phyloP scores from a whole-genome alignment of 2,797 vertebrate species.

The Paramormyrops hopkinsi region DNA sequence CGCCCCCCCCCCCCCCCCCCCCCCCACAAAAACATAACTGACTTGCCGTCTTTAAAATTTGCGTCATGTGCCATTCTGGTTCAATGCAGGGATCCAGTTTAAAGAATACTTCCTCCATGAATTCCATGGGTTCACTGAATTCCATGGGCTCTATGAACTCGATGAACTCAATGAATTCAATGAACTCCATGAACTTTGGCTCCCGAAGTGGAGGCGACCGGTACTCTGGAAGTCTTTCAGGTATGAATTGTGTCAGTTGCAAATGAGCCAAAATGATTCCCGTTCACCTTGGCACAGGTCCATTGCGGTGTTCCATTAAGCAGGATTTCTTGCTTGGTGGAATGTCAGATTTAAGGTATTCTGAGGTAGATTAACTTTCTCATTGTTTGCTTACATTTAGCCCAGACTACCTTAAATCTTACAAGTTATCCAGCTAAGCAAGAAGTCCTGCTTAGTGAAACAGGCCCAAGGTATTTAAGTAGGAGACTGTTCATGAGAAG shows the following conservation, averaged over 20 bases:
- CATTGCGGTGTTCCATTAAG: not conserved
- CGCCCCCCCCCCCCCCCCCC: not conserved
- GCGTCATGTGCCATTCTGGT: conserved; percentile 21
- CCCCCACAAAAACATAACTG: not conserved
- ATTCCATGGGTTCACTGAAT: conserved; percentile 19
- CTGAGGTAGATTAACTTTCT: not conserved
- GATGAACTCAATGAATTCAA: conserved; percentile 19
- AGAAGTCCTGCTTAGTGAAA: not conserved
- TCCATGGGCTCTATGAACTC: conserved; percentile 27
- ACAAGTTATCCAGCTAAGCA: not conserved
- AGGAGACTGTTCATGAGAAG: not conserved
- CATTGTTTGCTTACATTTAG: not conserved
- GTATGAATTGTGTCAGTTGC: conserved; percentile 33
- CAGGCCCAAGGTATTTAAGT: not conserved
- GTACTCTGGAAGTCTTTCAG: conserved; percentile 44
- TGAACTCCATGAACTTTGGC: conserved; percentile 35
- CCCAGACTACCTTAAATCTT: not conserved
- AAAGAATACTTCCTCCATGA: conserved; percentile 25
- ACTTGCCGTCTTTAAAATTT: not conserved
- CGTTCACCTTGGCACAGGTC: not conserved
- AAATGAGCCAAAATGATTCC: not conserved
- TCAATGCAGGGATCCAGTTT: conserved; percentile 45
- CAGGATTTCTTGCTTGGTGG: not conserved
- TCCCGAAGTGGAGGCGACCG: conserved; percentile 40
- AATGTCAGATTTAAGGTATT: not conserved